These are phyloP conservation scores for Lithophane semibrunnea DNA, from an alignment of 2,888 invertebrate species.

Conservation along the genomic window DNA sequence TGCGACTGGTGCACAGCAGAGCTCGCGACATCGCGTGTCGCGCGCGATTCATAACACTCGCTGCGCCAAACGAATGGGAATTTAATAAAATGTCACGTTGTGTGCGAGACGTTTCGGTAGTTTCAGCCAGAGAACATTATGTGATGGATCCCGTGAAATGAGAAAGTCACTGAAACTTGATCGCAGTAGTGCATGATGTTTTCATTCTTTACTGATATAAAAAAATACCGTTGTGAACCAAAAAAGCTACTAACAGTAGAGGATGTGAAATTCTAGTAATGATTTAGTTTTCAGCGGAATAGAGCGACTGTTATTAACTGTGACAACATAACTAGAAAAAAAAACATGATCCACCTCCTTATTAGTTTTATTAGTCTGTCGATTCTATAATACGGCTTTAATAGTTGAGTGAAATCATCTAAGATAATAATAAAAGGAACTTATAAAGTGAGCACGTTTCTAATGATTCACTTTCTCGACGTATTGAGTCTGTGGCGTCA, in stretches of 20 bases:
- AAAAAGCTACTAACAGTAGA: background rate
- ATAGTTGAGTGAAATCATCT: conserved; percentile 57
- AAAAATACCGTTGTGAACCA: background rate
- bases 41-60: conserved; percentile 72
- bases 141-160: conserved; percentile 50
- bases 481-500: conserved; percentile 71
- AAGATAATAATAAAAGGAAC: conserved; percentile 66
- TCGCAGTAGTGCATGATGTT: background rate
- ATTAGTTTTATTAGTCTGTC: conserved; percentile 2
- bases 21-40: conserved; percentile 75
- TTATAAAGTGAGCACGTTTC: conserved; percentile 74
- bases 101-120: conserved; percentile 61
- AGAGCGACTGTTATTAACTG: background rate
- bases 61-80: conserved; percentile 74
- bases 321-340: conserved; percentile 9
- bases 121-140: conserved; percentile 58
- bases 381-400: conserved; percentile 45
- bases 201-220: background rate
- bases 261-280: background rate
- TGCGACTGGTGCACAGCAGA: conserved; percentile 52
- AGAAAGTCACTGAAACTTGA: conserved; percentile 45
- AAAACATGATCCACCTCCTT: background rate
- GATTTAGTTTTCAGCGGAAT: background rate
- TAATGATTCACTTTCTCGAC: conserved; percentile 83
- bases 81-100: conserved; percentile 83